Evolutionary conservation across 1,140 invertebrate species (phyloP), one percentile per base, ranked within the genome.

Genomic region (Mamestra configurata): DNA sequence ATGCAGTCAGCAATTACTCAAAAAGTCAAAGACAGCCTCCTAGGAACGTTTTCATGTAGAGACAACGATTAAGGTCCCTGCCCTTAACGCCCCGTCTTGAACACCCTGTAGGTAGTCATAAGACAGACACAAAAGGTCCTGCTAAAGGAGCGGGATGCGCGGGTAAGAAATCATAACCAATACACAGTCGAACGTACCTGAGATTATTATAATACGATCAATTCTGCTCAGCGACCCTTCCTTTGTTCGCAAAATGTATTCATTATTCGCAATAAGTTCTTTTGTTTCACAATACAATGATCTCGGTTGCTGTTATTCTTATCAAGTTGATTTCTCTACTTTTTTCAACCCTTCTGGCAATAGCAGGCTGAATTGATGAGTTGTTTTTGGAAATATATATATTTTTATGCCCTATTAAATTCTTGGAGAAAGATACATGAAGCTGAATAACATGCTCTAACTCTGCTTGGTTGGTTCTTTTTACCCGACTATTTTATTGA

Each of bases 201-300:
- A 31, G 27, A 40, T 22, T 68, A 35, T 15, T 55, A 70, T 71
- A 51, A n/a, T 51, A 49, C 46, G 18, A 70, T 70, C 27, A 70
- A 51, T 70, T 70, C 15, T 51, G 15, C 18, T 51, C 66, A 27
- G 11, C 64, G 18, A 68, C 40, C 64, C 64, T 46, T 8, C 66
- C 31, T 70, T 70, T 70, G 43, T 70, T 70, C 22, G 24, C 20
- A 51, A 51, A 70, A 51, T 49, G 8, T 49, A 70, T 70, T 70
- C 66, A 70, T 70, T 70, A 70, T 71, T 71, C 68, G 46, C 24
- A 71, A 71, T 71, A 71, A 71, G 37, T 71, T 53, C 68, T 53
- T 71, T 71, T 53, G 49, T 71, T 71, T 51, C 46, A 35, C 49
- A 71, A 71, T 53, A 71, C 68, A 71, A 53, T 71, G 46, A 71